phyloP scores from a whole-genome alignment of 2,888 invertebrate species.

The Pristionchus mayeri region DNA sequence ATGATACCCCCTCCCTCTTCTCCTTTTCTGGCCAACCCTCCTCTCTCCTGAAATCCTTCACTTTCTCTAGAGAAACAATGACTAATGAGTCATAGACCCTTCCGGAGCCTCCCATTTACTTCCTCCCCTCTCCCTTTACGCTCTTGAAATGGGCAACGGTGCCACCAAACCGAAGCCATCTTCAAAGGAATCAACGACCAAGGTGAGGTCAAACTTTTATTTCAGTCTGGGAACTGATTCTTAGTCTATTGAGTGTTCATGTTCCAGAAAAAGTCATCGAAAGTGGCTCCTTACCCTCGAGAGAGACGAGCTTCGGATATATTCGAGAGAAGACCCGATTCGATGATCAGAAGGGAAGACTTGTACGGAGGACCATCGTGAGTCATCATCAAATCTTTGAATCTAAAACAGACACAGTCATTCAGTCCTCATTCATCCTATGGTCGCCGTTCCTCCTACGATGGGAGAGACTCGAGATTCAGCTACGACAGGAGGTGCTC shows the following conservation, averaged over 20 bases:
- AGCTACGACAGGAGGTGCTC: not conserved
- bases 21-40: not conserved
- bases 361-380: constrained; percentile 36
- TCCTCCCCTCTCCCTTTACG: not conserved
- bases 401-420: not conserved
- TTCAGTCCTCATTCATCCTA: not conserved
- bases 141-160: constrained; percentile 41
- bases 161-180: not conserved
- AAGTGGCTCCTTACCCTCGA: constrained; percentile 4
- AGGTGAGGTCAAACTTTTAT: constrained; percentile 1
- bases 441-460: constrained; percentile 18
- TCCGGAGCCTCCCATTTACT: constrained; percentile 30
- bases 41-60: not conserved
- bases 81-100: constrained; percentile 17
- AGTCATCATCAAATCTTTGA: not conserved
- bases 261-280: not conserved
- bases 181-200: constrained; percentile 7
- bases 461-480: constrained; percentile 23
- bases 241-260: not conserved
- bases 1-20: not conserved
- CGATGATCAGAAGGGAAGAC: constrained; percentile 5
- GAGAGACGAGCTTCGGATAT: not conserved
- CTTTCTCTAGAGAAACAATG: constrained; percentile 28
- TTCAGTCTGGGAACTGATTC: not conserved
- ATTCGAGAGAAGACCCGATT: constrained; percentile 30